A percentile compares a stretch with the other conserved stretches of the same genome.
phyloP scores from a whole-genome alignment of 1,140 invertebrate genomes.

The Drosophila teissieri region DNA sequence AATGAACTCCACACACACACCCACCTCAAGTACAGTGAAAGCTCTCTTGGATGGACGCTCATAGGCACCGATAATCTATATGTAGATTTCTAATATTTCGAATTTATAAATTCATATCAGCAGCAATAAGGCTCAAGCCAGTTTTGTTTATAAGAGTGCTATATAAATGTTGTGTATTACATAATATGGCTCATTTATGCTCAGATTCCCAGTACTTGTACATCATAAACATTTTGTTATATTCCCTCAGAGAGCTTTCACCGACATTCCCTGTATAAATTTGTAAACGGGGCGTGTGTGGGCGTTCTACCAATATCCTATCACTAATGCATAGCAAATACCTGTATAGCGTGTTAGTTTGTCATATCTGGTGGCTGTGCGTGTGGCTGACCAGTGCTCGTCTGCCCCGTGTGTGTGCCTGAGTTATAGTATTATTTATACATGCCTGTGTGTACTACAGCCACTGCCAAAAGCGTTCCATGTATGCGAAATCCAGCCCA shows the following conservation, averaged over 20 bases:
- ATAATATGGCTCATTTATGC: neutral
- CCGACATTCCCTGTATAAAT: slow-evolving; percentile 9
- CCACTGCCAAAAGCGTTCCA: slow-evolving; percentile 73
- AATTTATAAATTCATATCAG: neutral
- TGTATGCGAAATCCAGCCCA: slow-evolving; percentile 49
- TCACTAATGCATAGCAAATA: slow-evolving; percentile 71
- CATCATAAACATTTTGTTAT: neutral
- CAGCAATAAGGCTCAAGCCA: neutral
- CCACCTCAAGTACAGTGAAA: slow-evolving; percentile 13
- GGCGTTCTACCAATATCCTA: slow-evolving; percentile 52
- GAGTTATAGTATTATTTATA: slow-evolving; percentile 75
- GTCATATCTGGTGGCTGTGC: slow-evolving; percentile 74
- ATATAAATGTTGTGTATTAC: neutral
- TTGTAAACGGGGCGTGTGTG: slow-evolving; percentile 25
- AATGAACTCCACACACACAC: slow-evolving; percentile 27
- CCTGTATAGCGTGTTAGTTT: slow-evolving; percentile 72
- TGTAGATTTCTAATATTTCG: neutral
- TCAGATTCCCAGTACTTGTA: neutral
- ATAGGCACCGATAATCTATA: neutral
- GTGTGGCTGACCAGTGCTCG: slow-evolving; percentile 43
- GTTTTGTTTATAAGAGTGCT: neutral
- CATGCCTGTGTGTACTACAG: slow-evolving; percentile 56
- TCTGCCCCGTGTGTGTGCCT: slow-evolving; percentile 31
- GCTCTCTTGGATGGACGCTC: neutral
- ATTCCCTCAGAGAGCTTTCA: neutral